phyloP scores from a whole-genome alignment of 2,113 vertebrate genomes.

The Nansenia antarctica region DNA sequence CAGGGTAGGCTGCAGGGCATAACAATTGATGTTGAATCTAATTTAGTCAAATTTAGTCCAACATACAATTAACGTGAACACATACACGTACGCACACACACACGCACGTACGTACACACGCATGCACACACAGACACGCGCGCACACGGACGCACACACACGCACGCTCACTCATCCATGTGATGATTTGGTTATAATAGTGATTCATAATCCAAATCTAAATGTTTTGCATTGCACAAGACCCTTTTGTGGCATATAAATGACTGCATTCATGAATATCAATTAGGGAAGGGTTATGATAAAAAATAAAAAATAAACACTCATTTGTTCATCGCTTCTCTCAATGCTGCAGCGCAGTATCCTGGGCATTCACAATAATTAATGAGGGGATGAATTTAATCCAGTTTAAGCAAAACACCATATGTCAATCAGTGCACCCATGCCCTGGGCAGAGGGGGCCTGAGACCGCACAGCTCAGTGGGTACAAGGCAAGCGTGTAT shows the following conservation, averaged over 20 bases:
- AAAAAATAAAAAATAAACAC: slow-evolving; percentile 33
- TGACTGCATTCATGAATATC: slow-evolving; percentile 46
- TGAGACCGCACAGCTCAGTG: slow-evolving; percentile 13
- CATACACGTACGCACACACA: slow-evolving; percentile 1
- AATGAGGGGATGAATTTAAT: slow-evolving; percentile 39
- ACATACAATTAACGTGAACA: slow-evolving; percentile 3
- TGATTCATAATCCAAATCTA: slow-evolving; percentile 40
- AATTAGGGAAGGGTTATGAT: slow-evolving; percentile 46
- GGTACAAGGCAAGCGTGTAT: slow-evolving; percentile 28
- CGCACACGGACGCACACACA: not conserved
- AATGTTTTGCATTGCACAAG: slow-evolving; percentile 31
- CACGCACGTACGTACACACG: slow-evolving; percentile 1
- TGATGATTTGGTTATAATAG: slow-evolving; percentile 20
- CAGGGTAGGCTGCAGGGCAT: slow-evolving; percentile 23
- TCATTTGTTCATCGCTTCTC: slow-evolving; percentile 36
- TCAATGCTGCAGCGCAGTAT: slow-evolving; percentile 26
- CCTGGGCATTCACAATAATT: slow-evolving; percentile 40
- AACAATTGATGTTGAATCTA: slow-evolving; percentile 23
- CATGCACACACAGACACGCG: slow-evolving; percentile 3
- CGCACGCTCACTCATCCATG: slow-evolving; percentile 15
- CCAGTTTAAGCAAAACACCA: slow-evolving; percentile 47
- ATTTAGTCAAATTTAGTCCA: slow-evolving; percentile 13
- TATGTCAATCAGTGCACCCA: slow-evolving; percentile 31
- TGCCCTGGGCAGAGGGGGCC: slow-evolving; percentile 11
- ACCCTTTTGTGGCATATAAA: slow-evolving; percentile 41